A percentile compares a stretch with the other conserved stretches of the same genome.
These are phyloP conservation scores for Lepidocolaptes lacrymiger DNA, from an alignment of 2,797 vertebrate species.

Conservation along the genomic window DNA sequence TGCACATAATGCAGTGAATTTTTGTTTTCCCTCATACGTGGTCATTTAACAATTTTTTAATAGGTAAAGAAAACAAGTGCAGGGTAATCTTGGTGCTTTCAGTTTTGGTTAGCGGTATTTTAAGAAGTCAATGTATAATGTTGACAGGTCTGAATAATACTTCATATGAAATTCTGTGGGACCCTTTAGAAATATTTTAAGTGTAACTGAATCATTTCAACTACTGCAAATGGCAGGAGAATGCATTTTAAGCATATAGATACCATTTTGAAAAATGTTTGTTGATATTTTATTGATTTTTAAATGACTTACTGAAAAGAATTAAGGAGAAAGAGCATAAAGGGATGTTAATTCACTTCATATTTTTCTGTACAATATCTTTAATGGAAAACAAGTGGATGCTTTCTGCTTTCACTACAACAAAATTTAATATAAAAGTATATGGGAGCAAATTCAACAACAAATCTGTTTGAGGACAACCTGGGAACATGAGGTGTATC, in stretches of 20 bases:
- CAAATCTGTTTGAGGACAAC: neutral
- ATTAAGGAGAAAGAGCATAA: slow-evolving; percentile 8
- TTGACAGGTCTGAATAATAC: neutral
- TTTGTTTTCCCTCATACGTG: neutral
- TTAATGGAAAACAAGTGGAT: slow-evolving; percentile 64
- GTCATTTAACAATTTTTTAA: neutral
- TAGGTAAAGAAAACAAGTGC: slow-evolving; percentile 35
- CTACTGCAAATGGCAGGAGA: slow-evolving; percentile 5
- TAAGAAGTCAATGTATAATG: neutral
- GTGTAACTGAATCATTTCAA: neutral
- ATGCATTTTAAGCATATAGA: neutral
- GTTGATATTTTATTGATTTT: neutral
- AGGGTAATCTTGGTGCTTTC: slow-evolving; percentile 47
- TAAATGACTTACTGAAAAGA: neutral
- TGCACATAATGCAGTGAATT: neutral
- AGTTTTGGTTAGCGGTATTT: neutral
- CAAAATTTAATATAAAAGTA: slow-evolving; percentile 19
- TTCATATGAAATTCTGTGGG: neutral
- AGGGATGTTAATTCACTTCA: slow-evolving; percentile 17
- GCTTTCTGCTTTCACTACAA: slow-evolving; percentile 33
- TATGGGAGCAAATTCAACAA: neutral
- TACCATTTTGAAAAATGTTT: neutral
- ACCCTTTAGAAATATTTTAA: neutral
- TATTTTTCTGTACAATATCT: slow-evolving; percentile 59
- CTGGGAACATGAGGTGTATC: neutral